A percentile compares a stretch with the other conserved stretches of the same genome.
Conservation (phyloP, 2,113 vertebrate species). For the Plecotus auritus region DNA sequence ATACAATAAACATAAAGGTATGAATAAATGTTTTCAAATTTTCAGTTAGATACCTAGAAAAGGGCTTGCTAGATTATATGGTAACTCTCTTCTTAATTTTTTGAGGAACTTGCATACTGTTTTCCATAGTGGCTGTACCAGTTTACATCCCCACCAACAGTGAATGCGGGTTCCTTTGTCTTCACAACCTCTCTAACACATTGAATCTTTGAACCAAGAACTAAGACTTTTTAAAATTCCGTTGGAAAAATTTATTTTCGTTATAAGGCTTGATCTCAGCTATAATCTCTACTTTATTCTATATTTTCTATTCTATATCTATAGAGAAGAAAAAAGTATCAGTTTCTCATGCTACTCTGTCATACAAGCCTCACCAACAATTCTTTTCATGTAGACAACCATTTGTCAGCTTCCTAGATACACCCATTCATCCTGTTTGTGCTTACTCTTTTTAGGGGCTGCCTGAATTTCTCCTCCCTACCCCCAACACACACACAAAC, state of each 20-base stretch:
- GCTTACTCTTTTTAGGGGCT: not conserved
- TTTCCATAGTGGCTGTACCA: not conserved
- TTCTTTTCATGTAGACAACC: not conserved
- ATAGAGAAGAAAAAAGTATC: not conserved
- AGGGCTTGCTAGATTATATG: not conserved
- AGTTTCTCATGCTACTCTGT: not conserved
- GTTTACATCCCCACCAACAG: not conserved
- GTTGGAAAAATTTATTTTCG: not conserved
- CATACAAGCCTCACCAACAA: not conserved
- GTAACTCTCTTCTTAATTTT: not conserved
- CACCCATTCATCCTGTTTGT: not conserved
- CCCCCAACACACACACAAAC: not conserved
- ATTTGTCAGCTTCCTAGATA: not conserved
- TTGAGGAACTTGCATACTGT: not conserved
- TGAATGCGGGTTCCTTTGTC: not conserved
- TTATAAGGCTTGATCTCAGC: not conserved
- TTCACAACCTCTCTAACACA: not conserved
- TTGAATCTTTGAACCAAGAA: constrained; percentile 4
- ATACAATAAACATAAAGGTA: not conserved
- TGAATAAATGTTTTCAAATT: not conserved
- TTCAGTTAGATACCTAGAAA: not conserved
- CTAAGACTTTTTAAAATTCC: not conserved
- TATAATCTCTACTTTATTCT: not conserved
- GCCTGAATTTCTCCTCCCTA: not conserved
- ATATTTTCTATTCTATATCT: not conserved